phyloP scores from a whole-genome alignment of 2,113 vertebrate genomes.

The Ancistrus triradiatus region DNA sequence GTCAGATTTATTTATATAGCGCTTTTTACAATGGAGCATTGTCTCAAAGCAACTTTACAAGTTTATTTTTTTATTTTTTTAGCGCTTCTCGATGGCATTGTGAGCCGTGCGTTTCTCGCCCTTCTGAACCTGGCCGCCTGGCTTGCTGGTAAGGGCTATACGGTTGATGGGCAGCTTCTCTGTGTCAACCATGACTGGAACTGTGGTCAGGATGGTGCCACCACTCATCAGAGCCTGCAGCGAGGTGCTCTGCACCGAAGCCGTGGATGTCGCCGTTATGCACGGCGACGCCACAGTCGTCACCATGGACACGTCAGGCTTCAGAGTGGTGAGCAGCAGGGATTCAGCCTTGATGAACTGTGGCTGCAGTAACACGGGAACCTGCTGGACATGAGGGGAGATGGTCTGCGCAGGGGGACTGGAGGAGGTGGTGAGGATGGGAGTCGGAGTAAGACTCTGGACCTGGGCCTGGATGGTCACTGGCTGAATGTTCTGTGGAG shows the following conservation, averaged over 20 bases:
- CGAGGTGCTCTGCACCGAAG: slow-evolving; percentile 70
- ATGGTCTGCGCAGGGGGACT: slow-evolving; percentile 56
- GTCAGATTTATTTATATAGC: too few species aligned
- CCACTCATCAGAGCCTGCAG: slow-evolving; percentile 89
- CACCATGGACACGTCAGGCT: slow-evolving; percentile 75
- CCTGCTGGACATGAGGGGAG: slow-evolving; percentile 76
- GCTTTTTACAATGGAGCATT: too few species aligned
- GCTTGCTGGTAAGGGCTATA: slow-evolving; percentile 75
- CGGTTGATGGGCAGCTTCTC: slow-evolving; percentile 97
- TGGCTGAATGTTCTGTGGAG: slow-evolving; percentile 64
- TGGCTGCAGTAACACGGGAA: slow-evolving; percentile 90
- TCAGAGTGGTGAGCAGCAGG: slow-evolving; percentile 82
- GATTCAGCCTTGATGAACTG: slow-evolving; percentile 98
- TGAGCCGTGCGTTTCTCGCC: slow-evolving; percentile 95
- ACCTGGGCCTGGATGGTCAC: slow-evolving; percentile 68
- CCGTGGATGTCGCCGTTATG: slow-evolving; percentile 62
- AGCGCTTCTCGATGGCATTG: slow-evolving; percentile 98
- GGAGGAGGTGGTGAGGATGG: slow-evolving; percentile 65
- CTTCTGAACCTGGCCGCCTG: slow-evolving; percentile 61
- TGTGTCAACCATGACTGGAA: slow-evolving; percentile 84
- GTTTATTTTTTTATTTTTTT: too few species aligned
- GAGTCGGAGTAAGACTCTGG: slow-evolving; percentile 68
- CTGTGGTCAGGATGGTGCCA: slow-evolving; percentile 85
- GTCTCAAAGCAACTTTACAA: too few species aligned
- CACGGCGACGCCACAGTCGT: slow-evolving; percentile 69